These are phyloP conservation scores for Chondrilla cf. caribensis DNA, from an alignment of 37 sponge, comb jelly and placozoan species.

Conservation along the genomic window DNA sequence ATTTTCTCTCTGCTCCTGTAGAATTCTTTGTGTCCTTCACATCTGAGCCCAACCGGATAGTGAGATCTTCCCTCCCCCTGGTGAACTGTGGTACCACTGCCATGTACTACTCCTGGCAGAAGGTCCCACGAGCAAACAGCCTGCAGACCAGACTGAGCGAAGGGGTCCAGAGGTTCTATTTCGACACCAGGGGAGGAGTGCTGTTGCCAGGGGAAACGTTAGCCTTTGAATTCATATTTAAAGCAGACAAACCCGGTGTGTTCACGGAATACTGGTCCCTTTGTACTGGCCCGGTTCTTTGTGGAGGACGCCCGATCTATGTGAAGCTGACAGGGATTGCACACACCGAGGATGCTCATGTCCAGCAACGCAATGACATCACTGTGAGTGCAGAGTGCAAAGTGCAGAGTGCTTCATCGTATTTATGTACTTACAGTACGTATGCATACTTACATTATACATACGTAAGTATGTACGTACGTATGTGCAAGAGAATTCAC, in stretches of 20 bases:
- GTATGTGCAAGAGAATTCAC: too few species aligned
- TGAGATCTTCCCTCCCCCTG: conserved; percentile 48
- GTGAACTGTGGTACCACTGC: conserved; percentile 86
- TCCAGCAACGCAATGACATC: conserved; percentile 39
- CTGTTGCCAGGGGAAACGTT: conserved; percentile 75
- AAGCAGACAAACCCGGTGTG: conserved; percentile 84
- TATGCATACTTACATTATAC: too few species aligned
- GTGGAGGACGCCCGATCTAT: conserved; percentile 56
- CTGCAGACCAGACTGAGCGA: conserved; percentile 60
- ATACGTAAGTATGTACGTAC: neutral
- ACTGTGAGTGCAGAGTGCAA: conserved; percentile 32
- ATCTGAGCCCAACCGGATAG: conserved; percentile 14
- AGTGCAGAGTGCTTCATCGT: too few species aligned
- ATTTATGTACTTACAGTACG: neutral
- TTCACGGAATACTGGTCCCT: conserved; percentile 88
- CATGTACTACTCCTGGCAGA: conserved; percentile 67
- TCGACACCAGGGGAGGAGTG: conserved; percentile 91
- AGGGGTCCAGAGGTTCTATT: conserved; percentile 87
- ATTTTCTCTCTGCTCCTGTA: neutral
- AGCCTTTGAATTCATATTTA: conserved; percentile 83
- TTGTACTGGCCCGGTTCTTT: conserved; percentile 77
- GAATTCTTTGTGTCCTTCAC: conserved; percentile 11
- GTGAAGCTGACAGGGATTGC: conserved; percentile 86
- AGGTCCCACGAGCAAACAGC: conserved; percentile 54
- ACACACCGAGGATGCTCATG: conserved; percentile 52